These are phyloP conservation scores for Sebastes itinus DNA, from an alignment of 2,797 vertebrate genomes.

Conservation along the genomic window DNA sequence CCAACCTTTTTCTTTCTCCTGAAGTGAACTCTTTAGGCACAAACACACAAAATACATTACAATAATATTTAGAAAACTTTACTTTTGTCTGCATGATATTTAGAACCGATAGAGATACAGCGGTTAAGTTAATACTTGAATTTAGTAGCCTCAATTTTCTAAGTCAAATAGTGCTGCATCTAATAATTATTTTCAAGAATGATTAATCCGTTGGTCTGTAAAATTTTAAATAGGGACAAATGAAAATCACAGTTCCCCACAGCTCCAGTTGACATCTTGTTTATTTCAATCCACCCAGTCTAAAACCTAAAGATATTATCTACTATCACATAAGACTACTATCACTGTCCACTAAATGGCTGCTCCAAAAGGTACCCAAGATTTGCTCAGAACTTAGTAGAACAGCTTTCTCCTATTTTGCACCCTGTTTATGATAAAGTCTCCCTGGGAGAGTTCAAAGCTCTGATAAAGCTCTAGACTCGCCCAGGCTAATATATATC, in stretches of 20 bases:
- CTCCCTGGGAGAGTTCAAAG: too few species aligned
- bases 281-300: neutral
- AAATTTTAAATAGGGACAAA: neutral
- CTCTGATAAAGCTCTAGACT: too few species aligned
- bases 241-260: neutral
- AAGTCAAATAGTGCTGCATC: neutral
- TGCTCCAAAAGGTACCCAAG: too few species aligned
- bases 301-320: neutral
- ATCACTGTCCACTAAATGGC: too few species aligned
- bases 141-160: neutral
- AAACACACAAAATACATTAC: conserved; percentile 5
- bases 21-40: conserved; percentile 38
- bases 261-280: neutral
- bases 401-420: too few species aligned
- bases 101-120: neutral
- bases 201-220: neutral
- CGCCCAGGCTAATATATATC: too few species aligned
- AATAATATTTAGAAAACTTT: neutral
- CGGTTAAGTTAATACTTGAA: neutral
- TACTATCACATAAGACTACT: neutral
- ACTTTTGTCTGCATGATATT: neutral
- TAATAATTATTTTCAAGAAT: neutral
- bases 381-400: too few species aligned
- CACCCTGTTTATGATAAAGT: rapidly evolving
- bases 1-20: conserved; percentile 85